Base-by-base conservation (phyloP, 2,113 vertebrate species). In the Pomatorhinus ruficollis region DNA sequence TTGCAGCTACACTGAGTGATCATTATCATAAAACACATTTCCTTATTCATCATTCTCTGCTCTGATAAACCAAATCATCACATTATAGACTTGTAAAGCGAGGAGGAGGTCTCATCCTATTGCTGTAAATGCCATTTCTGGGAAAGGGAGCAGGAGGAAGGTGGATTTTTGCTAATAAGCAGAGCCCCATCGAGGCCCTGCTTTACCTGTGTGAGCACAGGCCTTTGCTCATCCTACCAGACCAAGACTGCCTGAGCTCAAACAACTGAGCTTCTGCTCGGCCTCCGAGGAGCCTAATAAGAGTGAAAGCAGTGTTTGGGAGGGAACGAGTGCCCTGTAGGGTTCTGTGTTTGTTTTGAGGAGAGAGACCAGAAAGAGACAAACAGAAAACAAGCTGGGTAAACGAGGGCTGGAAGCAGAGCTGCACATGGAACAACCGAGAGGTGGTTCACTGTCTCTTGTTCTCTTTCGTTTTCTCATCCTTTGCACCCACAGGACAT, bases 301-400 rank as follows among this genome's bases (percentile, higher is more conserved):
- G 15, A 56, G 16, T 44, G 60, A 75, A 39, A 78, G 52, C 18
- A 83, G 18, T 10, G 31, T 61, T n/a, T 69, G 69, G 18, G 53
- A 18, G 69, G 18, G 53, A 18, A 30, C 49, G 63, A 81, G 59
- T 27, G 69, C 56, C 83, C 84, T 40, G 44, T 4, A 59, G 52
- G 33, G 18, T 59, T 95, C 53, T 83, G 71, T 69, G 72, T 92
- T 92, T 90, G 78, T 88, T 89, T 94, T 78, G 69, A 78, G 52
- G 23, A 56, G 18, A 60, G 27, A 87, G 35, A 59, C 7, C 2
- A 2, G 39, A 47, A 89, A 63, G 31, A 68, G 24, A 33, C 33
- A 85, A 76, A 76, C 22, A 68, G 57, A 61, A 87, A 89, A 83
- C 13, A 49, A 64, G 44, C 12, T 20, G 30, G 44, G 71, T 56